phyloP scores from a whole-genome alignment of 2,113 vertebrate genomes.

The Xenopus borealis region DNA sequence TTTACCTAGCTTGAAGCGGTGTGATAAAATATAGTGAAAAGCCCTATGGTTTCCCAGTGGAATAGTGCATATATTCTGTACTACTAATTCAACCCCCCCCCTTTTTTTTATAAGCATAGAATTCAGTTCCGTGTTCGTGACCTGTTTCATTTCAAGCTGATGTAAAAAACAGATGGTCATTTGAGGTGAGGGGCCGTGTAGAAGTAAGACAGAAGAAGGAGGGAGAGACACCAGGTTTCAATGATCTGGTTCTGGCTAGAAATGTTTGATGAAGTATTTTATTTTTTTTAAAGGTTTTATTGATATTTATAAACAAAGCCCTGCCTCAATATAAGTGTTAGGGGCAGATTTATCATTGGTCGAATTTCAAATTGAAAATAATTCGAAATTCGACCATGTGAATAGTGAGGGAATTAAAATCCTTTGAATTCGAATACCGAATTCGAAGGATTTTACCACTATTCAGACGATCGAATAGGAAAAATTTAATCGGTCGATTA shows the following conservation, averaged over 20 bases:
- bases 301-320: too few relatives aligned
- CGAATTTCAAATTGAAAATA: too few relatives aligned
- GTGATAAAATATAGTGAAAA: conserved; percentile 30
- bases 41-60: conserved; percentile 29
- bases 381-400: too few relatives aligned
- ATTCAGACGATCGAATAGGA: too few relatives aligned
- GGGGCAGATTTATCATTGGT: too few relatives aligned
- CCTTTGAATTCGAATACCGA: too few relatives aligned
- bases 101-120: not conserved
- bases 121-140: not conserved
- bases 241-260: not conserved
- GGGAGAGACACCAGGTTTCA: not conserved
- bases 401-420: too few relatives aligned
- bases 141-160: conserved; percentile 9
- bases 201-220: not conserved
- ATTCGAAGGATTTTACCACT: too few relatives aligned
- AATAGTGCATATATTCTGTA: not conserved
- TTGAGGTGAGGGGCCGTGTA: not conserved
- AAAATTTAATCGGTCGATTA: too few relatives aligned
- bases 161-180: conserved; percentile 3
- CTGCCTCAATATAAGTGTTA: too few relatives aligned
- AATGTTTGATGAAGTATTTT: not conserved
- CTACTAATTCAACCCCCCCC: not conserved
- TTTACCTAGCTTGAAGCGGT: conserved; percentile 46
- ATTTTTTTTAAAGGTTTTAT: too few relatives aligned